Percentiles rank a stretch among this genome's conserved stretches.
Conservation (phyloP, 2,888 invertebrate species). For the Spatulosminthurus flaviceps region DNA sequence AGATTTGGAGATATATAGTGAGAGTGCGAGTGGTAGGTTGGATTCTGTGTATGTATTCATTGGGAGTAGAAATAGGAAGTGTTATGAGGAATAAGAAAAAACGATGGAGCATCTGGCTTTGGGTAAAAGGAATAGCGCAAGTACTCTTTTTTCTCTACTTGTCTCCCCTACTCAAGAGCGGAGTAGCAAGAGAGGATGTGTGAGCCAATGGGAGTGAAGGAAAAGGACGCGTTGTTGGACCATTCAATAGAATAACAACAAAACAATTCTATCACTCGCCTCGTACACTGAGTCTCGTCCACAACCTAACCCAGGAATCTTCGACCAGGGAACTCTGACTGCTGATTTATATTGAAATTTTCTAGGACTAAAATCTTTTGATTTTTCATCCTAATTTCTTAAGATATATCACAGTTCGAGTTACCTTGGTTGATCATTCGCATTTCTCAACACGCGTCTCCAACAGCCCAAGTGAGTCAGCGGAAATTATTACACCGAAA, state of each 20-base stretch:
- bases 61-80: background rate
- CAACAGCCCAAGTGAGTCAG: background rate
- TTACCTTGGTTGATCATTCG: conserved; percentile 52
- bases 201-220: conserved; percentile 23
- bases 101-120: conserved; percentile 29
- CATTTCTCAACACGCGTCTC: conserved; percentile 21
- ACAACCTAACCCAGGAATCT: conserved; percentile 26
- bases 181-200: background rate
- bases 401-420: conserved; percentile 55
- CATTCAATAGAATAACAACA: conserved; percentile 38
- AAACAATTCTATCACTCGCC: conserved; percentile 31
- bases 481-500: background rate
- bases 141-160: background rate
- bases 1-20: background rate
- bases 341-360: conserved; percentile 42
- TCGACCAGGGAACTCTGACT: conserved; percentile 49
- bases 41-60: background rate
- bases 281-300: background rate
- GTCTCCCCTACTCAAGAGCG: background rate
- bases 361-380: conserved; percentile 2
- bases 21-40: background rate
- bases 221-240: conserved; percentile 34
- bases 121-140: conserved; percentile 4
- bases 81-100: background rate
- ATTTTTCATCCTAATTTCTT: conserved; percentile 18